phyloP scores from a whole-genome alignment of 2,113 vertebrate species.

The Phaethornis superciliosus region DNA sequence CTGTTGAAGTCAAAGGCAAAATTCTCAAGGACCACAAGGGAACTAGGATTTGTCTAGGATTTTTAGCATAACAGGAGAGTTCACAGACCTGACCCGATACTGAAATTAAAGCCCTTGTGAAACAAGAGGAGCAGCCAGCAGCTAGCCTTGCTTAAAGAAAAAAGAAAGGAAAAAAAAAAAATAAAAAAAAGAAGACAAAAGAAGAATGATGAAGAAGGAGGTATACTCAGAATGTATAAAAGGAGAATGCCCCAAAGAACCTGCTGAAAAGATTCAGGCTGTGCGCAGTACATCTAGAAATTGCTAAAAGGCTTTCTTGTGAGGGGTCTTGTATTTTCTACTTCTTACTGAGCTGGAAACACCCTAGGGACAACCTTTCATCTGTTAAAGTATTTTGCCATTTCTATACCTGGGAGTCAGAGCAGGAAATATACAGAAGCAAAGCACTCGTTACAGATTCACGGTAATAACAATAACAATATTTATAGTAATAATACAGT shows the following conservation, averaged over 20 bases:
- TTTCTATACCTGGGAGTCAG: not conserved
- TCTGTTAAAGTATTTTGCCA: not conserved
- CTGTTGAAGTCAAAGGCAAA: not conserved
- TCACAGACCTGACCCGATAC: not conserved
- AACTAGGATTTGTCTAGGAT: not conserved
- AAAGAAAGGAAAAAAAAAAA: not conserved
- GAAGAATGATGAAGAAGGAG: not conserved
- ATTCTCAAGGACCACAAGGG: not conserved
- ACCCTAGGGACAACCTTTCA: constrained; percentile 6
- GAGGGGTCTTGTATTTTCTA: not conserved
- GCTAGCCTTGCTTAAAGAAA: not conserved
- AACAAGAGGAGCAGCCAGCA: not conserved
- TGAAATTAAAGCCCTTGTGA: not conserved
- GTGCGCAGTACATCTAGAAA: not conserved
- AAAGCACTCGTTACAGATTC: not conserved
- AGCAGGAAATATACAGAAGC: not conserved
- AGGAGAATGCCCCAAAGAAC: not conserved
- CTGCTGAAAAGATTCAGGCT: not conserved
- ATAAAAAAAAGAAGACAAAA: not conserved
- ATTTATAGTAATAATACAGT: not conserved
- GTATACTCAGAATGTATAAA: not conserved
- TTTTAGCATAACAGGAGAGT: not conserved
- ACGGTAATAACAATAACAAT: not conserved
- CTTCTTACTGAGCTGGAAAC: constrained; percentile 38
- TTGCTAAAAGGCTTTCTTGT: constrained; percentile 24